phyloP scores from a whole-genome alignment of 2,797 vertebrate genomes.

The Pyrocephalus nanus region DNA sequence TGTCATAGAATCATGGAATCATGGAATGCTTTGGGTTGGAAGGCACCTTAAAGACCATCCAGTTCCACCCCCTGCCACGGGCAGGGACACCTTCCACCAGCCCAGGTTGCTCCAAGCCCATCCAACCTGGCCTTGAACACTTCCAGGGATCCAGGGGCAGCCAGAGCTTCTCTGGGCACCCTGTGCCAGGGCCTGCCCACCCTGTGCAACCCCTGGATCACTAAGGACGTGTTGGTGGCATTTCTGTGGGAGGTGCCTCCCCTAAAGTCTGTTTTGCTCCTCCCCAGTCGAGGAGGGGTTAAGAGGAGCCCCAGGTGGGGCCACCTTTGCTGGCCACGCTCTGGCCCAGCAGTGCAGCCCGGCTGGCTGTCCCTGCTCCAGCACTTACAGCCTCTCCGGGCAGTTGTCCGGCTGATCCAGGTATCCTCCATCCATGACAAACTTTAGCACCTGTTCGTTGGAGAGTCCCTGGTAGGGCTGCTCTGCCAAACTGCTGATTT shows the following conservation, averaged over 20 bases:
- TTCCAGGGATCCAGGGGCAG: not conserved
- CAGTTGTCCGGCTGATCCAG: conserved; percentile 94
- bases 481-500: conserved; percentile 93
- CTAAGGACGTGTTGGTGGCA: not conserved
- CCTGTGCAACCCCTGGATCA: not conserved
- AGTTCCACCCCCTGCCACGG: not conserved
- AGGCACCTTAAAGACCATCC: not conserved
- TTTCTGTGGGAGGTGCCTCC: not conserved
- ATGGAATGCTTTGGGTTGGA: not conserved
- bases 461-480: conserved; percentile 98
- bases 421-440: conserved; percentile 96
- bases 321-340: not conserved
- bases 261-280: not conserved
- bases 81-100: not conserved
- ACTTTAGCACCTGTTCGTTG: conserved; percentile 97
- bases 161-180: not conserved
- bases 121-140: not conserved
- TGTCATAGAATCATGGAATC: not conserved
- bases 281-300: not conserved
- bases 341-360: not conserved
- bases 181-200: not conserved
- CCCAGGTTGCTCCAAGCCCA: not conserved
- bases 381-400: conserved; percentile 91
- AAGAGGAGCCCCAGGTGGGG: not conserved
- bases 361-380: not conserved